Evolutionary conservation across 2,888 invertebrate genomes (phyloP).

Genomic region (Helobdella robusta): DNA sequence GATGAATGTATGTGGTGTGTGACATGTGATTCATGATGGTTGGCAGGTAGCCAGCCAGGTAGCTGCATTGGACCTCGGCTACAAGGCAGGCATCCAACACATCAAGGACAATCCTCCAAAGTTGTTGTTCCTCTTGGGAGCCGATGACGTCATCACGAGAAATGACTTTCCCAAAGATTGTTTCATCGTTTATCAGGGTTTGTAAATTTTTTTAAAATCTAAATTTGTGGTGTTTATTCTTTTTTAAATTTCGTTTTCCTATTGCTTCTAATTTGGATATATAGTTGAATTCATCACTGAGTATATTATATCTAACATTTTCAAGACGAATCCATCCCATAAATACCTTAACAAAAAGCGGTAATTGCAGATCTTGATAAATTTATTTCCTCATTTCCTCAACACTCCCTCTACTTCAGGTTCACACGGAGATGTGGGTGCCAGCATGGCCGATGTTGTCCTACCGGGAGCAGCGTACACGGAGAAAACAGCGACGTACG

Average conservation of each 20-base stretch:
- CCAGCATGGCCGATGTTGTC: conserved; percentile 79
- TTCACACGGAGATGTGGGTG: conserved; percentile 83
- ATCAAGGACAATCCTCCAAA: conserved; percentile 60
- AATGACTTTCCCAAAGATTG: conserved; percentile 70
- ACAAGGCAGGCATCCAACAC: conserved; percentile 62
- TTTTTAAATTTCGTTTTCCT: background rate
- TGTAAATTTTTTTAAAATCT: background rate
- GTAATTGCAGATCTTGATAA: background rate
- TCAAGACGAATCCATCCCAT: background rate
- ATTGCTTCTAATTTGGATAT: background rate
- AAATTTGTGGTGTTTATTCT: background rate
- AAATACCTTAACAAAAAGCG: background rate
- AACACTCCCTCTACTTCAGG: conserved; percentile 26
- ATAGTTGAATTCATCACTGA: background rate
- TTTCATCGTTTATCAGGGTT: conserved; percentile 69
- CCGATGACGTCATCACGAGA: conserved; percentile 73
- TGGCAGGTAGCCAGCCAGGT: conserved; percentile 55
- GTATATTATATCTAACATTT: background rate
- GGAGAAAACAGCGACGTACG: conserved; percentile 92
- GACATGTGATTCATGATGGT: too few relatives aligned
- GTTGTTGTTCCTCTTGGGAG: conserved; percentile 80
- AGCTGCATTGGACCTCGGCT: conserved; percentile 90
- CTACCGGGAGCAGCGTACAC: conserved; percentile 93
- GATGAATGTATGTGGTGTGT: too few relatives aligned
- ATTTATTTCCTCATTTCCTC: too few relatives aligned